Conservation (phyloP, 2,113 vertebrate species). For the Labeo rohita region DNA sequence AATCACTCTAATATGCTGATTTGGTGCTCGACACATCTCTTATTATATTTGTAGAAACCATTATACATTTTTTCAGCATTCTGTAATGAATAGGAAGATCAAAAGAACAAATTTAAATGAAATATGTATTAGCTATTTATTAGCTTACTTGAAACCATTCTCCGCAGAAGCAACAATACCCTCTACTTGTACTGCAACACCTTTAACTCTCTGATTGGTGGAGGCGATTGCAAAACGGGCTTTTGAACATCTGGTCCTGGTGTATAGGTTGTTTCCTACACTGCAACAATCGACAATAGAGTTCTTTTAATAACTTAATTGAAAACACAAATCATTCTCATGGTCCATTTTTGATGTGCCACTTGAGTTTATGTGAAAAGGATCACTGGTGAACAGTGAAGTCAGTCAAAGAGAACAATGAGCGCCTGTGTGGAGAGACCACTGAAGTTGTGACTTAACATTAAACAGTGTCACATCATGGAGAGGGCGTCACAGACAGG, state of each 20-base stretch:
- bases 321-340: conserved; percentile 23
- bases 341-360: conserved; percentile 16
- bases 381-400: conserved; percentile 12
- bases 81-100: neutral
- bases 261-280: neutral
- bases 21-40: neutral
- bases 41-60: neutral
- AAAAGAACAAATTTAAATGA: neutral
- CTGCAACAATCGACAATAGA: conserved; percentile 40
- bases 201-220: neutral
- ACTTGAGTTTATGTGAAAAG: conserved; percentile 39
- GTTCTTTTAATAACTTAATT: conserved; percentile 17
- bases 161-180: neutral
- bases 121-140: neutral
- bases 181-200: conserved; percentile 10
- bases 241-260: conserved; percentile 26
- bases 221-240: neutral
- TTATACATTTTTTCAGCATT: neutral
- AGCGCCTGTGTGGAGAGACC: conserved; percentile 1
- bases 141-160: neutral
- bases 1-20: neutral
- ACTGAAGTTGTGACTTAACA: conserved; percentile 34
- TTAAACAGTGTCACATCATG: conserved; percentile 34
- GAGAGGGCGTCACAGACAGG: neutral
- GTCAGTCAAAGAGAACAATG: conserved; percentile 37